Evolutionary conservation across 2,797 vertebrate genomes (phyloP), one percentile per base, ranked within the genome.

Genomic region (Megalops cyprinoides): DNA sequence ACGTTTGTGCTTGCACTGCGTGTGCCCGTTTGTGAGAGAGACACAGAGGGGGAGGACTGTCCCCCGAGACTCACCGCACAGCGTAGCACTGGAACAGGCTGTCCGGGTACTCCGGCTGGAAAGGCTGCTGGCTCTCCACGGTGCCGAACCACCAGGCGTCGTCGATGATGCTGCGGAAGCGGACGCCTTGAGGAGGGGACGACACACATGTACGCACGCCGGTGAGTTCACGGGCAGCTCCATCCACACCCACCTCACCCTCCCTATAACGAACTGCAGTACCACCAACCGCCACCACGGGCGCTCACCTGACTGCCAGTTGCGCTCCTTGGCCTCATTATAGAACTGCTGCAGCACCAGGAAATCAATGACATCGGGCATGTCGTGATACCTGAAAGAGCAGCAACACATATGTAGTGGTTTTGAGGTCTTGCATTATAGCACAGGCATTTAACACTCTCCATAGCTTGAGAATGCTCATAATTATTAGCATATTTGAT

Each of bases 311-410:
- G 96, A 94, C 90, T 97, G 97, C 98, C 97, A 99, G 92, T 98
- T 99, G 87, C 94, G 96, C 90, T 97, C 96, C 95, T 96, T 97
- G 89, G 97, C 98, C 90, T 99, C 97, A 46, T 96, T 97, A 92
- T 98, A 99, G 94, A 98, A 98, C 87, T 99, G 98, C 91, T 97
- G 96, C 88, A 99, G 93, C 85, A 99, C 97, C 91, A 99, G 94
- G 89, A 99, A 99, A 87, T 99, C 98, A 84, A 99, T 99, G 88
- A 99, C 98, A 90, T 99, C 98, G n/a, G 97, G 98, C 98, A 99
- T 99, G 89, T 99, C 98, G 23, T 99, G 98, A 91, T 99, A 99
- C 89, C 98, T 99, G 83, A 51, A 58, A 76, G 77, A 44, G 1
- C 51, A 69, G 4, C 39, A 37, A 53, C 2, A 53, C 8, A 37